Evolutionary conservation across 2,797 vertebrate species (phyloP).

Genomic region (Chelon labrosus): DNA sequence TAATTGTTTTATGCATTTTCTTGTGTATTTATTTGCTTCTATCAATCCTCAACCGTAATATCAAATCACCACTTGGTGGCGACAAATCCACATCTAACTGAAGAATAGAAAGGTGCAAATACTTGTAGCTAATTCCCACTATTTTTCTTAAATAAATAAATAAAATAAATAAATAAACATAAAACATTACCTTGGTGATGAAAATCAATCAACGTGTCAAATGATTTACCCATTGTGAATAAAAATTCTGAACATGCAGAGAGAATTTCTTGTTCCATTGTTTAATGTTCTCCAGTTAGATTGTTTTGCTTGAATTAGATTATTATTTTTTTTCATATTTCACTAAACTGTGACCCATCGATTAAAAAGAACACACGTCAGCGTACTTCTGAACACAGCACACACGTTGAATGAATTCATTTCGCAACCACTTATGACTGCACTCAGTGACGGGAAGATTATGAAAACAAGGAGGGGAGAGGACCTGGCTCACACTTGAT

Average conservation of each 20-base stretch:
- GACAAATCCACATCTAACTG: constrained; percentile 39
- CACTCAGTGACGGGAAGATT: constrained; percentile 13
- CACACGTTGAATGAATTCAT: background rate
- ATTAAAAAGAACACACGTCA: background rate
- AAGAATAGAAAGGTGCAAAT: no score
- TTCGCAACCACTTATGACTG: background rate
- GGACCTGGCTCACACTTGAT: background rate
- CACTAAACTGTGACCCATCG: background rate
- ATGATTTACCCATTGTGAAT: background rate
- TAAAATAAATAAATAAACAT: background rate
- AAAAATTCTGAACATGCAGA: background rate
- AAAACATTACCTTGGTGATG: background rate
- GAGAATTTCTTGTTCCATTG: background rate
- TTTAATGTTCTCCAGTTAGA: no score
- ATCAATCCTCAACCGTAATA: background rate
- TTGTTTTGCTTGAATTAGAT: background rate
- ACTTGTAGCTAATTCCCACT: background rate
- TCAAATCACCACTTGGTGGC: constrained; percentile 58
- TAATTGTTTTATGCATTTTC: background rate
- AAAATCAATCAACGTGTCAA: background rate
- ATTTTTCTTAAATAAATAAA: background rate
- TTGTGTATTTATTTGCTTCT: background rate
- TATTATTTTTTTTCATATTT: background rate
- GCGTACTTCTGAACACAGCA: background rate
- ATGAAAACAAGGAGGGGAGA: constrained; percentile 25